phyloP scores from a whole-genome alignment of 2,888 invertebrate genomes.

The Thyatira batis region DNA sequence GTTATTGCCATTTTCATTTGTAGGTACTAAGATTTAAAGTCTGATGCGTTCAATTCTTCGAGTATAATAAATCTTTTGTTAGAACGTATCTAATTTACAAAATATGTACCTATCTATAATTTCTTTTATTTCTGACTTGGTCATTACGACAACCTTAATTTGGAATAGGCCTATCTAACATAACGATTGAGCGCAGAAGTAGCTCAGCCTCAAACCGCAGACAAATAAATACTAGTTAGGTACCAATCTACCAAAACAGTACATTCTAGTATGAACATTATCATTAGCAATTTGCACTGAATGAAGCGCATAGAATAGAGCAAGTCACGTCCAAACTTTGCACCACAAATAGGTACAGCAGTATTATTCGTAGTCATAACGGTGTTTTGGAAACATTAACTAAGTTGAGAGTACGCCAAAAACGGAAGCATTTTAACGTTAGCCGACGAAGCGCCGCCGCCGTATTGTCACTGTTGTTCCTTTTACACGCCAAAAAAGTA shows the following conservation, averaged over 20 bases:
- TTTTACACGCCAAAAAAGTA: conserved; percentile 64
- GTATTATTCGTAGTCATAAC: conserved; percentile 45
- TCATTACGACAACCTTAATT: no score
- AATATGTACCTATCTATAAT: no score
- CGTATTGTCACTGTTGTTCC: conserved; percentile 63
- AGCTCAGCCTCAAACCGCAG: neutral
- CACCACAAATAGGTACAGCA: conserved; percentile 53
- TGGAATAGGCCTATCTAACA: neutral
- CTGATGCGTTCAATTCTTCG: no score
- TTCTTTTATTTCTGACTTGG: no score
- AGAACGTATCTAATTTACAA: no score
- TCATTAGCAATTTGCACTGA: conserved; percentile 39
- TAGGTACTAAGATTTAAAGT: no score
- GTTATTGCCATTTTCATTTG: conserved; percentile 3
- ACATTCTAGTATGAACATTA: conserved; percentile 27
- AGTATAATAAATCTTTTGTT: no score
- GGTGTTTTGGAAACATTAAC: conserved; percentile 79
- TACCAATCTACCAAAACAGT: conserved; percentile 11
- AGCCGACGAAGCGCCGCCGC: conserved; percentile 46
- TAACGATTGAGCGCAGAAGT: neutral
- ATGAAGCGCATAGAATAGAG: conserved; percentile 37
- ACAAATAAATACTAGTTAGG: no score
- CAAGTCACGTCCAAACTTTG: conserved; percentile 51
- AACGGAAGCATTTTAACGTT: conserved; percentile 74
- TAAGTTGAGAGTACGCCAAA: conserved; percentile 78